Evolutionary conservation across 2,888 invertebrate species (phyloP), one percentile per base, ranked within the genome.

Genomic region (Hirtodrosophila alboralis): DNA sequence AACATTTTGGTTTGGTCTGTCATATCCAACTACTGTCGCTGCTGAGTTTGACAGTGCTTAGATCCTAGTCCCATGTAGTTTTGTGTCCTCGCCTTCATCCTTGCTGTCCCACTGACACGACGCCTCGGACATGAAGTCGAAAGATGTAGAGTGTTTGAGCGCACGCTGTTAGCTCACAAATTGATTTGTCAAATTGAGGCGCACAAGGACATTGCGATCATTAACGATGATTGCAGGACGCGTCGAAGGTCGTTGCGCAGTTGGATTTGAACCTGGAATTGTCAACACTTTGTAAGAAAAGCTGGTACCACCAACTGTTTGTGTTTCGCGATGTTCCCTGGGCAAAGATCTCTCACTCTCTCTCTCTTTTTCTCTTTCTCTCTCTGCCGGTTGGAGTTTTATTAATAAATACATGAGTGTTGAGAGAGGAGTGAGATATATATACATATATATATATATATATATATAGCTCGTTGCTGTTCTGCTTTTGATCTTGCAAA

Each of bases 1-100:
- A 88, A 88, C 78, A 87, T 72, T 75, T 87, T 63, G 88, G 88
- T 86, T 87, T 80, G 60, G 69, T 43, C 60, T 69, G 61, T 63
- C 57, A 57, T 31, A 34, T 37, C 57, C 56, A 71, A 74, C 81
- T 81, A 71, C 83, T 75, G 75, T 69, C 59, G 48, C 53, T 31
- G 48, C 30, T 52, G 44, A 44, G 48, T 33, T 30, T 38, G 38
- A 27, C 16, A 28, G 27, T 40, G 6, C 38, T 23, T 3, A 6
- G 28, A 8, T 12, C n/a, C 23, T 10, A 26, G 33, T 31, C 18
- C 14, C 51, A 51, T 44, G 60, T 44, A 49, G 66, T 41, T 44
- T 51, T 33, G 34, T 45, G 48, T 48, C 47, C 27, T 66, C 33
- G 47, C 27, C 30, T 10, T 33, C 23, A 62, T 43, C 43, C 41